These are phyloP conservation scores for Caenorhabditis virilis DNA, from an alignment of 2,888 invertebrate species.

Conservation along the genomic window DNA sequence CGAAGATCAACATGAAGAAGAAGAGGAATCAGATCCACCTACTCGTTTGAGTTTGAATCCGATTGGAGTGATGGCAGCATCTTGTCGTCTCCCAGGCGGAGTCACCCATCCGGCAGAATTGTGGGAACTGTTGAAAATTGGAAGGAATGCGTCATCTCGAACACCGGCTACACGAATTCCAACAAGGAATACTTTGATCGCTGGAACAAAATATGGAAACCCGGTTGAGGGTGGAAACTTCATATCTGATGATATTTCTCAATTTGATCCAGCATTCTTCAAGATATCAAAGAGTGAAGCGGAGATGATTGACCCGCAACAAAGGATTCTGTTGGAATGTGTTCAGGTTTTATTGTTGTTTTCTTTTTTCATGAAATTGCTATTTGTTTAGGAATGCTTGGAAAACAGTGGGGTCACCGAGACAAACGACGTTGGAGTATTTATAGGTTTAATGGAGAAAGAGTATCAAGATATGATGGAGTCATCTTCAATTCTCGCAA, in stretches of 20 bases:
- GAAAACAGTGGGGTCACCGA: constrained; percentile 52
- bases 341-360: too few relatives aligned
- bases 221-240: constrained; percentile 63
- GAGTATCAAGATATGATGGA: constrained; percentile 59
- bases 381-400: constrained; percentile 53
- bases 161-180: constrained; percentile 59
- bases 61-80: constrained; percentile 37
- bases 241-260: constrained; percentile 38
- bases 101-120: constrained; percentile 51
- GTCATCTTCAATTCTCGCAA: constrained; percentile 45
- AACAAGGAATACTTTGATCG: constrained; percentile 53
- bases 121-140: constrained; percentile 56
- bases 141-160: constrained; percentile 46
- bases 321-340: constrained; percentile 61
- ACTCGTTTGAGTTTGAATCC: constrained; percentile 24
- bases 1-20: constrained; percentile 6
- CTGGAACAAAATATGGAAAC: constrained; percentile 47
- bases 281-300: constrained; percentile 62
- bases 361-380: background rate
- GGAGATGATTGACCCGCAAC: constrained; percentile 64
- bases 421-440: constrained; percentile 49
- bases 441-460: constrained; percentile 65
- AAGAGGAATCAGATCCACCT: constrained; percentile 13
- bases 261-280: constrained; percentile 63
- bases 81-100: constrained; percentile 62